Percentiles rank a stretch among this genome's conserved stretches.
Conservation (phyloP, 2,888 invertebrate genomes). For the Reticulitermes lucifugus region DNA sequence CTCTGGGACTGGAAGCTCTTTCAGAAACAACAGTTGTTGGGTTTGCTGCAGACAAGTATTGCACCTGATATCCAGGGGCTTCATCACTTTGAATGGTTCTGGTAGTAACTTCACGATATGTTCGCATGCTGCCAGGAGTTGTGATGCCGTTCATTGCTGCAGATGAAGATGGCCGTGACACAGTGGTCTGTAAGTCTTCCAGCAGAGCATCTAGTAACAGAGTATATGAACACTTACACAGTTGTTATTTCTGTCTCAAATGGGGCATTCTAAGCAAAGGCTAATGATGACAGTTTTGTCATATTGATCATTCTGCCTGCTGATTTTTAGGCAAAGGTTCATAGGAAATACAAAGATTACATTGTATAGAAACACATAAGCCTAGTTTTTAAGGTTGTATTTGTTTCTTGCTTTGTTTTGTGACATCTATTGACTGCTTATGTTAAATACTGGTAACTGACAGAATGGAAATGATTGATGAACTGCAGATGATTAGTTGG, state of each 20-base stretch:
- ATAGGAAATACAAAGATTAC: no score
- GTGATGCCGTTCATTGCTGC: slow-evolving; percentile 51
- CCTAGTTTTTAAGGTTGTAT: no score
- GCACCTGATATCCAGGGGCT: slow-evolving; percentile 57
- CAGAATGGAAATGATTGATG: no score
- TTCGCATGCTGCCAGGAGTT: slow-evolving; percentile 51
- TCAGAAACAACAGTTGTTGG: slow-evolving; percentile 58
- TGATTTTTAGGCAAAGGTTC: no score
- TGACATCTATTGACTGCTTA: no score
- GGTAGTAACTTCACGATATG: slow-evolving; percentile 57
- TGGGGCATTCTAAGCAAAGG: no score
- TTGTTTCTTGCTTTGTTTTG: no score
- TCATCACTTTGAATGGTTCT: slow-evolving; percentile 55
- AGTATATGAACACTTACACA: background rate
- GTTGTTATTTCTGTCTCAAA: background rate
- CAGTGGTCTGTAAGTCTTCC: slow-evolving; percentile 60
- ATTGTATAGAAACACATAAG: no score
- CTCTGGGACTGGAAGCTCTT: slow-evolving; percentile 54
- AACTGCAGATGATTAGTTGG: no score
- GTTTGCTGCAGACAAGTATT: slow-evolving; percentile 59
- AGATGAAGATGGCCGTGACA: slow-evolving; percentile 54
- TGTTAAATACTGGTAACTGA: no score
- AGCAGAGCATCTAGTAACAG: slow-evolving; percentile 58
- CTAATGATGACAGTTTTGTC: no score
- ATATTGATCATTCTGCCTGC: no score